Evolutionary conservation across 2,888 invertebrate genomes (phyloP).

Genomic region (Diplolepis rosae): DNA sequence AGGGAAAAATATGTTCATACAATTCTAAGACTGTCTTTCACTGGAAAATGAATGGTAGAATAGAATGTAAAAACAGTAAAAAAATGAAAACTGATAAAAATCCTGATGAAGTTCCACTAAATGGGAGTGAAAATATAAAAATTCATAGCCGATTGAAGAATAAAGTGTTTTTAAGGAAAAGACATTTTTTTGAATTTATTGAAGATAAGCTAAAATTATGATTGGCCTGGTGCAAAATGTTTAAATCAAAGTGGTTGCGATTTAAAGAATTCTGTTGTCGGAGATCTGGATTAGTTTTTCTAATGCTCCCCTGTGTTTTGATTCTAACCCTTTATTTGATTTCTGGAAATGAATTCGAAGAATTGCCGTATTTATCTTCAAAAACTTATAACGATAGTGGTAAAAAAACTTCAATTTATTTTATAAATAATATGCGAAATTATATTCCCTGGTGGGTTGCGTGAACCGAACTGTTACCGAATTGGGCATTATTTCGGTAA

Average conservation of each 20-base stretch:
- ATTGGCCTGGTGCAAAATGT: constrained; percentile 36
- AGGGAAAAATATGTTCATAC: background rate
- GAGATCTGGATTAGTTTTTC: constrained; percentile 58
- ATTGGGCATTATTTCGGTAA: too few relatives aligned
- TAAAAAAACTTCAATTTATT: background rate
- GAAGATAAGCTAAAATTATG: constrained; percentile 23
- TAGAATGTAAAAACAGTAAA: background rate
- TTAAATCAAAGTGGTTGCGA: constrained; percentile 40
- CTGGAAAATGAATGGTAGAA: background rate
- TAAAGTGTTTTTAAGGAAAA: constrained; percentile 33
- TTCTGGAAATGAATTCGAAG: constrained; percentile 54
- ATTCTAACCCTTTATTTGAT: constrained; percentile 61
- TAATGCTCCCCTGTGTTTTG: constrained; percentile 60
- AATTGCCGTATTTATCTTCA: constrained; percentile 47
- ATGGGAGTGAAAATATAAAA: constrained; percentile 24
- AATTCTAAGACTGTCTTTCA: background rate
- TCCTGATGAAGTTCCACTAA: constrained; percentile 1
- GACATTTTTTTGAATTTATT: background rate
- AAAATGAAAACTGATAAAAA: background rate
- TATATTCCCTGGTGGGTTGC: too few relatives aligned
- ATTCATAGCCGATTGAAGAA: constrained; percentile 30
- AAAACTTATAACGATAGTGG: constrained; percentile 34
- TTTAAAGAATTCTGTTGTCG: constrained; percentile 60
- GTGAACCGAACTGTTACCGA: too few relatives aligned
- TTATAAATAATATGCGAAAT: too few relatives aligned